Evolutionary conservation across 2,888 invertebrate species (phyloP).

Genomic region (Bellardia bayeri): DNA sequence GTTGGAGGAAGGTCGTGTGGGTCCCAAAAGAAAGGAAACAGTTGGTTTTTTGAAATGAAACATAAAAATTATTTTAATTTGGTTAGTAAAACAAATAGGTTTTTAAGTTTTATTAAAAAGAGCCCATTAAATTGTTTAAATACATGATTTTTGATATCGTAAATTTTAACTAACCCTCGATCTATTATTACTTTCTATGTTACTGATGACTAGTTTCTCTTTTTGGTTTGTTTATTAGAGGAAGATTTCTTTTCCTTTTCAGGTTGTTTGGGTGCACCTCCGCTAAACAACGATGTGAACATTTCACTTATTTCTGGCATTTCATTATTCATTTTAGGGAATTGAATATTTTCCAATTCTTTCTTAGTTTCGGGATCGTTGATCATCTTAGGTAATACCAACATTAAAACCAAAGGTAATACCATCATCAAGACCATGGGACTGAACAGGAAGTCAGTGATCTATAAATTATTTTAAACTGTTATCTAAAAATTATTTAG

Average conservation of each 20-base stretch:
- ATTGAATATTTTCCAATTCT: conserved; percentile 95
- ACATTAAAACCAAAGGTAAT: conserved; percentile 93
- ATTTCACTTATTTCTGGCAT: conserved; percentile 98
- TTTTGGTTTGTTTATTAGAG: conserved; percentile 82
- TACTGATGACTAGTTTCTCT: conserved; percentile 80
- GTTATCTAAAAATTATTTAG: not conserved
- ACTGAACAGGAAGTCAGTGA: conserved; percentile 97
- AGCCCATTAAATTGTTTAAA: conserved; percentile 43
- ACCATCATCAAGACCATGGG: conserved; percentile 99
- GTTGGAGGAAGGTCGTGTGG: conserved; percentile 85
- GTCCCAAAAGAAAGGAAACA: conserved; percentile 80
- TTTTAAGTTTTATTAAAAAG: conserved; percentile 46
- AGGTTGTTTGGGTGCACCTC: conserved; percentile 85
- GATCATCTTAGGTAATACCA: conserved; percentile 98
- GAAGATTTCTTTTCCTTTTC: conserved; percentile 82
- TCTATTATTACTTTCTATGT: not conserved
- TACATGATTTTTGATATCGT: conserved; percentile 42
- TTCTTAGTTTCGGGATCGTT: conserved; percentile 99
- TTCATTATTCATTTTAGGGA: conserved; percentile 89
- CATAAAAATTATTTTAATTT: not conserved
- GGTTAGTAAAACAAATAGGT: conserved; percentile 24
- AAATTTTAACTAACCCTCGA: conserved; percentile 40
- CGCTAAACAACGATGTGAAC: conserved; percentile 93
- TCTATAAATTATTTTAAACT: conserved; percentile 76
- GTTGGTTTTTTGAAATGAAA: conserved; percentile 81